Percentiles rank a stretch among this genome's conserved stretches.
These are phyloP conservation scores for Urocitellus parryii DNA, from an alignment of 2,113 vertebrate genomes.

Conservation along the genomic window DNA sequence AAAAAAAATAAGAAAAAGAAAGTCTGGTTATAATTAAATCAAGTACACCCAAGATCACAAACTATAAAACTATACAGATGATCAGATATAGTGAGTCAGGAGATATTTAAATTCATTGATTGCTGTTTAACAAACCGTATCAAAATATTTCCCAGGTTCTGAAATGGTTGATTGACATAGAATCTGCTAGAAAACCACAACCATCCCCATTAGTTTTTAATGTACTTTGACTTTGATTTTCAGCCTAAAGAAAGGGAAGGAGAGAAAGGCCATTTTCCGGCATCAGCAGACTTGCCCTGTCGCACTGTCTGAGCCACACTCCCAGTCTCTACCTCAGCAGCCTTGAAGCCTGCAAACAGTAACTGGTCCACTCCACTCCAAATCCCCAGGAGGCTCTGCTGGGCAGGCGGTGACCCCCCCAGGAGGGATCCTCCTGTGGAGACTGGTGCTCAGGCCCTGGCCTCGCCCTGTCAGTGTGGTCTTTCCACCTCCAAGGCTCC, in stretches of 20 bases:
- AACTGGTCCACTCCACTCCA: neutral
- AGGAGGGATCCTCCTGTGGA: neutral
- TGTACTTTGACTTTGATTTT: slow-evolving; percentile 8
- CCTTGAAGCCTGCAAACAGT: neutral
- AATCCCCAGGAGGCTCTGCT: neutral
- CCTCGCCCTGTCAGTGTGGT: neutral
- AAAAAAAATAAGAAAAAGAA: neutral
- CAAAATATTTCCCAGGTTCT: neutral
- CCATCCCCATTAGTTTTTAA: neutral
- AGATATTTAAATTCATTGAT: neutral
- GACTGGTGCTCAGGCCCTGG: neutral
- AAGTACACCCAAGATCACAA: neutral
- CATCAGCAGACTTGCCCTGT: neutral
- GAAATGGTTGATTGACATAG: neutral
- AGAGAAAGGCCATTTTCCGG: neutral
- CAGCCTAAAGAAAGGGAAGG: neutral
- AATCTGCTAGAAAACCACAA: neutral
- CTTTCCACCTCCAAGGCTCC: too few species aligned
- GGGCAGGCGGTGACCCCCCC: too few species aligned
- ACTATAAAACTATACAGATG: neutral
- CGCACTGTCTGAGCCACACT: neutral
- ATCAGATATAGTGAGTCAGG: neutral
- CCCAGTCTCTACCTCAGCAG: neutral
- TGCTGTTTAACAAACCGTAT: neutral
- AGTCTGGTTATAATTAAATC: neutral